Conservation (phyloP, 2,888 invertebrate species). For the Mechanitis messenoides region DNA sequence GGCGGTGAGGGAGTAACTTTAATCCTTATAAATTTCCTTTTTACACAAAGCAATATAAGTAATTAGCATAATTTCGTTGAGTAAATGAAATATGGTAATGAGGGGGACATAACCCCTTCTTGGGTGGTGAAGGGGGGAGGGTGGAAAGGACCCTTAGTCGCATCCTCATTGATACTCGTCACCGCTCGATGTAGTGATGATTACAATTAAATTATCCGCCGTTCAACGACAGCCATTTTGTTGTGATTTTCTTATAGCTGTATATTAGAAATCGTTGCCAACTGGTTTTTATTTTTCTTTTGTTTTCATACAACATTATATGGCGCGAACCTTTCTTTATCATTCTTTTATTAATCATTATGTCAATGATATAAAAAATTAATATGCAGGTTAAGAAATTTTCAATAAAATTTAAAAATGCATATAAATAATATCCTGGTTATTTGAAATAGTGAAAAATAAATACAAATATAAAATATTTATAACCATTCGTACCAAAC, state of each 20-base stretch:
- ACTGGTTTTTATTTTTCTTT: background rate
- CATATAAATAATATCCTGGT: conserved; percentile 10
- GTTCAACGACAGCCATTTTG: conserved; percentile 64
- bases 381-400: no score
- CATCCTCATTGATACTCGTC: conserved; percentile 72
- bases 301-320: no score
- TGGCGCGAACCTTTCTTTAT: no score
- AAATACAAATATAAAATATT: background rate
- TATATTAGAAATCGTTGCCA: conserved; percentile 26
- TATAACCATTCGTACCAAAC: conserved; percentile 21
- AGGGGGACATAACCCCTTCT: conserved; percentile 69
- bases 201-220: conserved; percentile 73
- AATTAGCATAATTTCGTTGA: conserved; percentile 78
- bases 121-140: conserved; percentile 51
- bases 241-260: conserved; percentile 54
- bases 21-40: conserved; percentile 78
- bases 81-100: conserved; percentile 78
- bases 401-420: conserved; percentile 30
- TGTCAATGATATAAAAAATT: no score
- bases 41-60: conserved; percentile 78
- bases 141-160: conserved; percentile 62
- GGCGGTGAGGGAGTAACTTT: conserved; percentile 62
- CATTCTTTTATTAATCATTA: no score
- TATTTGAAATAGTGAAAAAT: conserved; percentile 2
- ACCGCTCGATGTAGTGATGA: conserved; percentile 72